Evolutionary conservation across 2,888 invertebrate genomes (phyloP).

Genomic region (Ichneumoninae sp.): DNA sequence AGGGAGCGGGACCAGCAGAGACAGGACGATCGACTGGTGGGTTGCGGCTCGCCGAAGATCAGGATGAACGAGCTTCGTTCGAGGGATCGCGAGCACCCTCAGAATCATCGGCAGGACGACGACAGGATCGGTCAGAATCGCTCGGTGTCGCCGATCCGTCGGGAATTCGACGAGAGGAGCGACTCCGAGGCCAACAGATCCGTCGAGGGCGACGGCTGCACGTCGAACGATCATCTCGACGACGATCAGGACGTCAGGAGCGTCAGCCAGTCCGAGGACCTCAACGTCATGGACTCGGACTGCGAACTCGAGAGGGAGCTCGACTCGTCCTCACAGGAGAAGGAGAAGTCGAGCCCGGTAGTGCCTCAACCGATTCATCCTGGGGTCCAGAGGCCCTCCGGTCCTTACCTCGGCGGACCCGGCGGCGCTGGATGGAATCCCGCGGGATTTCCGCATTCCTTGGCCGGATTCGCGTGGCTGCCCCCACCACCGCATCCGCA

Average conservation of each 20-base stretch:
- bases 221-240: constrained; percentile 79
- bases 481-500: constrained; percentile 87
- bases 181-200: constrained; percentile 82
- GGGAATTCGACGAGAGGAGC: constrained; percentile 81
- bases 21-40: constrained; percentile 65
- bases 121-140: constrained; percentile 75
- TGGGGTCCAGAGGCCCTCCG: constrained; percentile 87
- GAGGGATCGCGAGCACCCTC: constrained; percentile 64
- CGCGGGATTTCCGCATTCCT: constrained; percentile 83
- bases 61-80: constrained; percentile 61
- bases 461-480: constrained; percentile 89
- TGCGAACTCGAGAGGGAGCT: constrained; percentile 79
- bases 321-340: constrained; percentile 75
- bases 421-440: constrained; percentile 82
- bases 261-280: constrained; percentile 82
- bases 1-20: constrained; percentile 63
- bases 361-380: constrained; percentile 89
- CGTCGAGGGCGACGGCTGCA: constrained; percentile 79
- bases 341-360: constrained; percentile 86
- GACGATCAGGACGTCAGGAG: constrained; percentile 81
- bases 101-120: constrained; percentile 70
- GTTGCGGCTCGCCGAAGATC: constrained; percentile 64
- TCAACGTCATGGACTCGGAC: constrained; percentile 83
- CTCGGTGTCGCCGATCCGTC: constrained; percentile 79
- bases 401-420: constrained; percentile 87